Percentiles rank a stretch among this genome's conserved stretches.
These are phyloP conservation scores for Radopholus similis DNA, from an alignment of 1,140 invertebrate species.

Conservation along the genomic window DNA sequence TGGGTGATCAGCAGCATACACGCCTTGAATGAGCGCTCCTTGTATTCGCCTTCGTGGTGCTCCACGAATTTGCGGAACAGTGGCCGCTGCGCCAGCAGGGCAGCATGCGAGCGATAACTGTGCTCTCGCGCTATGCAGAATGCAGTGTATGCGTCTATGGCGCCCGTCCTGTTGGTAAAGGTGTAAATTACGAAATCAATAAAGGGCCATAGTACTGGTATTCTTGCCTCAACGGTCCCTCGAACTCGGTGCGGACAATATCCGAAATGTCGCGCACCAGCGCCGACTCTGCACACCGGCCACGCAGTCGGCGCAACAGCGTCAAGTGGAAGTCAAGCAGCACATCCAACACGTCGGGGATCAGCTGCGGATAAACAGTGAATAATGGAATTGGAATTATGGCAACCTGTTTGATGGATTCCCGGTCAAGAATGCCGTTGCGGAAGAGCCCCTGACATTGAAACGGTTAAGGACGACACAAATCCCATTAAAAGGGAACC, in stretches of 20 bases:
- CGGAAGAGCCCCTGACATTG: constrained; percentile 28
- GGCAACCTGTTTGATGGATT: neutral
- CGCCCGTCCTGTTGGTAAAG: neutral
- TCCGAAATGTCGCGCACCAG: constrained; percentile 44
- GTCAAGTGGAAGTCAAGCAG: constrained; percentile 47
- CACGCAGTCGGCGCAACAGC: constrained; percentile 35
- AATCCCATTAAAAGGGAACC: no score
- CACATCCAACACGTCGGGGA: constrained; percentile 46
- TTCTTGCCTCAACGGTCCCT: neutral
- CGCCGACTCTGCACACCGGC: constrained; percentile 9
- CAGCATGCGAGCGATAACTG: constrained; percentile 20
- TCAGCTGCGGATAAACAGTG: constrained; percentile 12
- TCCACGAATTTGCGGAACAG: constrained; percentile 24
- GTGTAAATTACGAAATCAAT: neutral
- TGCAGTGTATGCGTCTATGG: constrained; percentile 36
- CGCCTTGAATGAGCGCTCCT: constrained; percentile 41
- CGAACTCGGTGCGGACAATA: constrained; percentile 38
- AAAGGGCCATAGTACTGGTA: constrained; percentile 14
- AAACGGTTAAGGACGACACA: no score
- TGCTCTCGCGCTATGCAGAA: constrained; percentile 40
- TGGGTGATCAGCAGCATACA: constrained; percentile 50
- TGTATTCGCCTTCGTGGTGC: constrained; percentile 30
- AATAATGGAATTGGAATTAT: neutral
- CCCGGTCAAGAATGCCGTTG: constrained; percentile 28
- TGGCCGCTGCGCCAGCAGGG: neutral